phyloP scores from a whole-genome alignment of 2,888 invertebrate genomes.

The Entomobrya multifasciata region DNA sequence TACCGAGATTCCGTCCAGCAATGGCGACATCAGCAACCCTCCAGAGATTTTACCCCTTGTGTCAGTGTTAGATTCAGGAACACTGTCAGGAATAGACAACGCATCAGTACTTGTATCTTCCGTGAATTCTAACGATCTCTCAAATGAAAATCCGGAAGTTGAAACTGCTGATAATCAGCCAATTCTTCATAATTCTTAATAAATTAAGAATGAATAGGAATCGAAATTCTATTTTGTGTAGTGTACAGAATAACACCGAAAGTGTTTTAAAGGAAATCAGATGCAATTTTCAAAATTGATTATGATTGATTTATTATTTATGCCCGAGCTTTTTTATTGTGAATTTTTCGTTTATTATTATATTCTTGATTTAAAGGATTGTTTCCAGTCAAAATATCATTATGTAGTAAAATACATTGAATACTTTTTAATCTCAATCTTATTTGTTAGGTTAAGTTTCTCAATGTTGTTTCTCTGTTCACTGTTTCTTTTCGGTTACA shows the following conservation, averaged over 20 bases:
- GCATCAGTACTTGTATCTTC: too few relatives aligned
- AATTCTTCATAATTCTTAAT: background rate
- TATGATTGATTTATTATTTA: too few relatives aligned
- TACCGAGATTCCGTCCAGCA: background rate
- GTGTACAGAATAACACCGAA: too few relatives aligned
- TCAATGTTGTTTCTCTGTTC: background rate
- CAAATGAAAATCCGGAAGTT: background rate
- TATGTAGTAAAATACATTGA: background rate
- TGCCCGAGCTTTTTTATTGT: too few relatives aligned
- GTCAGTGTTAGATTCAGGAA: slow-evolving; percentile 15
- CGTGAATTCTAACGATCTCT: background rate
- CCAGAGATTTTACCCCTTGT: slow-evolving; percentile 15
- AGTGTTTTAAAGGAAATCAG: too few relatives aligned
- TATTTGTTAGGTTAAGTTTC: background rate
- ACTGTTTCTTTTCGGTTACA: background rate
- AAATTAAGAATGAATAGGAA: background rate
- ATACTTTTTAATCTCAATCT: background rate
- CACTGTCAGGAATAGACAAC: background rate
- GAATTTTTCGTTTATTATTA: background rate
- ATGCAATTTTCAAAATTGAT: too few relatives aligned
- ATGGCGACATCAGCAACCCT: background rate
- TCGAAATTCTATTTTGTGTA: too few relatives aligned
- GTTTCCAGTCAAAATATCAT: background rate
- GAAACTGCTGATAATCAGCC: background rate
- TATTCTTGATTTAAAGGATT: background rate